phyloP scores from a whole-genome alignment of 2,113 vertebrate genomes.

The Myxocyprinus asiaticus region DNA sequence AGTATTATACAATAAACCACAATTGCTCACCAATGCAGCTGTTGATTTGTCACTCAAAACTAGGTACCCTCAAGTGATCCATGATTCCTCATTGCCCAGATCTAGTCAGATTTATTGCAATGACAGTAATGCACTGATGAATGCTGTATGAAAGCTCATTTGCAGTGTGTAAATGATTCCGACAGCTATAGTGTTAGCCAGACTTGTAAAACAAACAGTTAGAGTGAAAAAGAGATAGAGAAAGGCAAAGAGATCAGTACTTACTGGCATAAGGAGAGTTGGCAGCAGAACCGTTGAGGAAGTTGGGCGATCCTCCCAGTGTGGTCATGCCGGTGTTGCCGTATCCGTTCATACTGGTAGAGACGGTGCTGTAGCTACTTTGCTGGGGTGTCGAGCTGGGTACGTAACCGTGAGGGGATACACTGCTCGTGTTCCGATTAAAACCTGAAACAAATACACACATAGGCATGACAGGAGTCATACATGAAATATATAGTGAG shows the following conservation, averaged over 20 bases:
- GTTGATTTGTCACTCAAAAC: no score
- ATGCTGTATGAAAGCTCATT: not conserved
- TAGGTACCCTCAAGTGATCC: no score
- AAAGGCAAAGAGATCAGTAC: slow-evolving; percentile 60
- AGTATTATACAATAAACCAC: no score
- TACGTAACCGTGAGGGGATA: slow-evolving; percentile 95
- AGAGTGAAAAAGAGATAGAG: no score
- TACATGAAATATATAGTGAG: not conserved
- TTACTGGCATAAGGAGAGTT: slow-evolving; percentile 99
- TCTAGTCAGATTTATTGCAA: no score
- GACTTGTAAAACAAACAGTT: no score
- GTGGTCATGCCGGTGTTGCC: slow-evolving; percentile 94
- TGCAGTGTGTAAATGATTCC: not conserved
- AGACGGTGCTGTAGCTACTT: slow-evolving; percentile 94
- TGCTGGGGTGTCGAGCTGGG: slow-evolving; percentile 98
- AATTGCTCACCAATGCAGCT: no score
- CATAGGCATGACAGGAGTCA: not conserved
- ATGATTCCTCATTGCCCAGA: no score
- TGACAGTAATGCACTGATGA: no score
- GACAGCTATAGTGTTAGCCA: no score
- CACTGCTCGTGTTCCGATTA: slow-evolving; percentile 95
- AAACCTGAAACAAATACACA: slow-evolving; percentile 79
- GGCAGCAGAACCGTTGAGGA: slow-evolving; percentile 97
- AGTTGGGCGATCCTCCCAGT: slow-evolving; percentile 93
- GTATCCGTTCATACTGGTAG: slow-evolving; percentile 97